Evolutionary conservation across 2,888 invertebrate species (phyloP), one percentile per base, ranked within the genome.

Genomic region (Stegophylla sp.): DNA sequence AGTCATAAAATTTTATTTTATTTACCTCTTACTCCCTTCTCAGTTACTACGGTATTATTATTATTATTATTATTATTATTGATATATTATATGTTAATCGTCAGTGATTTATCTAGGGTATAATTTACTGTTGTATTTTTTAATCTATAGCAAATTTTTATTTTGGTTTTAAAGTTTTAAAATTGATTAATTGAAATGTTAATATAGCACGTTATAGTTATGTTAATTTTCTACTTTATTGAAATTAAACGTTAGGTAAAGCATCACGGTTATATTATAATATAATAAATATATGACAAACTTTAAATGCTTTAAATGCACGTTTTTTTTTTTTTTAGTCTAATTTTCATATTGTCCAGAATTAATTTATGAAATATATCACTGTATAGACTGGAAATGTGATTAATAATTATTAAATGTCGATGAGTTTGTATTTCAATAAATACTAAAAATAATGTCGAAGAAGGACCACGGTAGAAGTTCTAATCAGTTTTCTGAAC

Each of bases 11-110:
- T 59, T 48, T 73, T 48, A 45, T 73, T 72, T 51, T 26, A 3
- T 34, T 7, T 34, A 45, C 13, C 28, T 13, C 20, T 3, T 5
- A 61, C 59, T 45, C 26, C 17, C n/a, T n/a, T n/a, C n/a, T n/a
- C n/a, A n/a, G n/a, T n/a, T n/a, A 61, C 45, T 61, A 15, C n/a
- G n/a, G 61, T 45, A 61, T 61, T 28, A 28, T 61, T 28, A 45
- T 45, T 34, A 34, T 7, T 5, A 34, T 13, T n/a, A 45, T 61
- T 28, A 13, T 15, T 20, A 28, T 61, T n/a, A n/a, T n/a, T n/a
- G n/a, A n/a, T n/a, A n/a, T n/a, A n/a, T n/a, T 61, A 20, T 34
- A 71, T 53, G 20, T 34, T 45, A 45, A 45, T 61, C 12, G n/a
- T 28, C 26, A n/a, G 28, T 4, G 23, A 26, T n/a, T 59, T 43